Evolutionary conservation across 2,888 invertebrate genomes (phyloP), one percentile per base, ranked within the genome.

Genomic region (Scotopteryx bipunctaria): DNA sequence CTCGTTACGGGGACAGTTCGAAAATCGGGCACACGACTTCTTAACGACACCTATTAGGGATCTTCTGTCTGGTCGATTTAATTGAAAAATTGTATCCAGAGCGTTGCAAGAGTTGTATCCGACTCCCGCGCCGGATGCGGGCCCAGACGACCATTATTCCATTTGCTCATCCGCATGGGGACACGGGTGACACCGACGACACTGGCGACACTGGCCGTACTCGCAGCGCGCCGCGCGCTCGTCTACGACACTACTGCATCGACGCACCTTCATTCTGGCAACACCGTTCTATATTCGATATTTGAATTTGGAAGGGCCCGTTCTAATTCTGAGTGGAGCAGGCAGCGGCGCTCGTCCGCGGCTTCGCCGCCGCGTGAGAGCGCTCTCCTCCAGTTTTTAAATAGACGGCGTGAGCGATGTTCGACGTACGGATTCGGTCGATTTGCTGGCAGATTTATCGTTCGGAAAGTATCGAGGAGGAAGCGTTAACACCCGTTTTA

Each of bases 41-140:
- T 89, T 89, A 89, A 89, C 88, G 86, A 87, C 88, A 89, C 89
- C 89, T 88, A 90, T 89, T 90, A 89, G 84, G 86, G 86, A 86
- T 87, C 86, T 86, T 87, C 80, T 85, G 89, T 89, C 89, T 87
- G 87, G 86, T 83, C 80, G 82, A 80, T 87, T 86, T 89, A 90
- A 90, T 90, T 89, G 90, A 89, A 90, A 90, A 90, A 90, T 90
- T 90, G 89, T 90, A 88, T 86, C 83, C 81, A 84, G 83, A 79
- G 82, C 84, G 82, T 74, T 86, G 86, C 87, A 83, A 84, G 88
- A 86, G 87, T 85, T 79, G 88, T 83, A 86, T 86, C 87, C 86
- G 86, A 85, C 75, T 83, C 77, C 76, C 78, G 84, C 82, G 85
- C 81, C 89, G 90, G 90, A 90, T 89, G 90, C 90, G 89, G 90